These are phyloP conservation scores for Varanus salvator DNA, from an alignment of 2,113 vertebrate species.

Conservation along the genomic window DNA sequence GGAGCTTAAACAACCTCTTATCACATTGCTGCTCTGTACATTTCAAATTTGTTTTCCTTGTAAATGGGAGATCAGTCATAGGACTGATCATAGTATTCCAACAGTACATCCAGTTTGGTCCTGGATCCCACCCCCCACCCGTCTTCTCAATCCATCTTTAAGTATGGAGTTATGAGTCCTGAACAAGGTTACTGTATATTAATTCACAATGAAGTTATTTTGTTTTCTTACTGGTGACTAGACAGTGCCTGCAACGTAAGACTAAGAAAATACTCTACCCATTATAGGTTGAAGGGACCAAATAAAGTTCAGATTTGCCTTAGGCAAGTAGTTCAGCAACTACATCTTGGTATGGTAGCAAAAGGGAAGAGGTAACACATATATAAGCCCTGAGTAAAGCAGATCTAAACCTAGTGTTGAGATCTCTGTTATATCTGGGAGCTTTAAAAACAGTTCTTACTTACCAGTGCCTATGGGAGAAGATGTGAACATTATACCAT, in stretches of 20 bases:
- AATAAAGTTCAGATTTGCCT: neutral
- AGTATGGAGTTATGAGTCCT: neutral
- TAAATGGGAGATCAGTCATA: neutral
- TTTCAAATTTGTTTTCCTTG: neutral
- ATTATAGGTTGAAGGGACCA: neutral
- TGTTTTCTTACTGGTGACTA: neutral
- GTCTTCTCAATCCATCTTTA: neutral
- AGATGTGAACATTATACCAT: neutral
- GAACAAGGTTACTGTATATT: neutral
- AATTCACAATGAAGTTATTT: neutral
- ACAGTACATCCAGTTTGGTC: neutral
- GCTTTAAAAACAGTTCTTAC: neutral
- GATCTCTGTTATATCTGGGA: neutral
- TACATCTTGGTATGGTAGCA: neutral
- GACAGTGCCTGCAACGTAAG: neutral
- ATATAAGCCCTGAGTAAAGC: neutral
- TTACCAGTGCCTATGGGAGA: neutral
- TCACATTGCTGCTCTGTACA: neutral
- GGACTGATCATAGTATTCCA: neutral
- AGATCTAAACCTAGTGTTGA: neutral
- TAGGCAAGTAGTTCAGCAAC: neutral
- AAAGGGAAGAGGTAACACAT: neutral
- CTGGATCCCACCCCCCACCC: neutral
- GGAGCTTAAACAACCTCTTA: neutral
- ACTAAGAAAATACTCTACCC: neutral